Evolutionary conservation across 2,113 vertebrate species (phyloP).

Genomic region (Oncorhynchus gorbuscha): DNA sequence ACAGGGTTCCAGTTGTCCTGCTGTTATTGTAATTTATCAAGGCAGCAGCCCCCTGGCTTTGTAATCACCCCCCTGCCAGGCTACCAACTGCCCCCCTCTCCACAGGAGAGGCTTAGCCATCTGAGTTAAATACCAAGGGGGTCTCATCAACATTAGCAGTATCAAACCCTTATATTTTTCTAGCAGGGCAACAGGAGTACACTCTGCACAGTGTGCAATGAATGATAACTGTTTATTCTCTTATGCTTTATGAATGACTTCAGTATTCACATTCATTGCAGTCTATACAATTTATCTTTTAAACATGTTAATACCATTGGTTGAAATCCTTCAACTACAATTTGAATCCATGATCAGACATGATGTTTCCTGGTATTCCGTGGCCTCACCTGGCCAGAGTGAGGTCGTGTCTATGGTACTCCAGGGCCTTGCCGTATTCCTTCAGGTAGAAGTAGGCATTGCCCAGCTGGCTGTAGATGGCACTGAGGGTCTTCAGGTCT

Average conservation of each 20-base stretch:
- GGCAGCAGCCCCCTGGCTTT: slow-evolving; percentile 47
- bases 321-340: not conserved
- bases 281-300: not conserved
- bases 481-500: slow-evolving; percentile 95
- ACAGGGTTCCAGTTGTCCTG: slow-evolving; percentile 37
- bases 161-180: not conserved
- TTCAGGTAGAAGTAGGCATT: slow-evolving; percentile 98
- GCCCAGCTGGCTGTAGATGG: slow-evolving; percentile 98
- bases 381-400: slow-evolving; percentile 87
- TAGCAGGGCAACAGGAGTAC: not conserved
- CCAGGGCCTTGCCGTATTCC: slow-evolving; percentile 89
- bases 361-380: not conserved
- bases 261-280: not conserved
- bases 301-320: not conserved
- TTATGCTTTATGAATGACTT: not conserved
- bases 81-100: slow-evolving; percentile 51
- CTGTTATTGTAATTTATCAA: slow-evolving; percentile 56
- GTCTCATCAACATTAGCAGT: slow-evolving; percentile 25
- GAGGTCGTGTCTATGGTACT: slow-evolving; percentile 93
- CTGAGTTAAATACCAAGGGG: slow-evolving; percentile 31
- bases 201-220: not conserved
- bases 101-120: slow-evolving; percentile 44
- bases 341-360: not conserved
- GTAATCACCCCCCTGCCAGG: slow-evolving; percentile 57
- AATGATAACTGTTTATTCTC: not conserved